phyloP scores from a whole-genome alignment of 2,113 vertebrate genomes.

The Cyanoderma ruficeps region DNA sequence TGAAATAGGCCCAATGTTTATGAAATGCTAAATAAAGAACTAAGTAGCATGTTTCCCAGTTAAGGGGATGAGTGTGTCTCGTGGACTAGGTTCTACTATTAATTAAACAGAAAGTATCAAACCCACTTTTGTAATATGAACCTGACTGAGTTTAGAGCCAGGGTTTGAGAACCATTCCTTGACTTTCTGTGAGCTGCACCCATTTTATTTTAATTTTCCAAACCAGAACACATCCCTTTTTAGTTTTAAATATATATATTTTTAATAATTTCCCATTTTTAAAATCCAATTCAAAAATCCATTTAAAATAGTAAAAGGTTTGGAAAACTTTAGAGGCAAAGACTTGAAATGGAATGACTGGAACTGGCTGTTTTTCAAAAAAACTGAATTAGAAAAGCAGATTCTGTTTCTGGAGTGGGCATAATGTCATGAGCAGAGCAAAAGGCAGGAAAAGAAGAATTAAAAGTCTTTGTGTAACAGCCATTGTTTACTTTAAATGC shows the following conservation, averaged over 20 bases:
- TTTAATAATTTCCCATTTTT: not conserved
- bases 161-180: not conserved
- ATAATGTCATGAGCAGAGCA: constrained; percentile 31
- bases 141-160: not conserved
- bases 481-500: constrained; percentile 74
- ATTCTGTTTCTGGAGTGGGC: not conserved
- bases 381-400: constrained; percentile 38
- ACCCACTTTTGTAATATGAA: not conserved
- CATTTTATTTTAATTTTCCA: constrained; percentile 35
- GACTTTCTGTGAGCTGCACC: not conserved
- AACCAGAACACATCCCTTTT: constrained; percentile 9
- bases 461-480: constrained; percentile 66
- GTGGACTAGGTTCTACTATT: constrained; percentile 4
- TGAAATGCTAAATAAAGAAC: constrained; percentile 58
- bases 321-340: constrained; percentile 48
- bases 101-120: constrained; percentile 28
- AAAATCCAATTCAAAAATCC: constrained; percentile 42
- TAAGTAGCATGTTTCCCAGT: constrained; percentile 42
- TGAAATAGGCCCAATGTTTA: constrained; percentile 56
- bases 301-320: constrained; percentile 5
- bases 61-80: not conserved
- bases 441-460: constrained; percentile 64
- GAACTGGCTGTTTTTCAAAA: constrained; percentile 35
- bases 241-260: constrained; percentile 22
- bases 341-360: constrained; percentile 30